Conservation (phyloP, 2,888 invertebrate genomes). For the Synanthedon myopaeformis region DNA sequence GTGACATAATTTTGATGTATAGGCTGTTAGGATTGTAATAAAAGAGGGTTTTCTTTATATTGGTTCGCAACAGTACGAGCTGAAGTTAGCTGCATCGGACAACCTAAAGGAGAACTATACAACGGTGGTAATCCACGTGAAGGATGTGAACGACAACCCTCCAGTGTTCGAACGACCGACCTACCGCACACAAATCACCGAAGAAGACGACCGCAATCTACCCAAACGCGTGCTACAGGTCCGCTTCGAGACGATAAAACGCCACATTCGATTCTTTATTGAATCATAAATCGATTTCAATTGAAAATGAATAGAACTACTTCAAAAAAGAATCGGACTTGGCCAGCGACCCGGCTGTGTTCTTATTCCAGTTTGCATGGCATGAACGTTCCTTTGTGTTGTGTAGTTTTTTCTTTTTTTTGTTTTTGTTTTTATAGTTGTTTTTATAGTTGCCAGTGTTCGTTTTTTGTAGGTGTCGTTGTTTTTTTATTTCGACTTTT, state of each 20-base stretch:
- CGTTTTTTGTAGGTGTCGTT: constrained; percentile 25
- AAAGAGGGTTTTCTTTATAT: constrained; percentile 8
- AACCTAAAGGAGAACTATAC: constrained; percentile 98
- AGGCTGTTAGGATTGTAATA: background rate
- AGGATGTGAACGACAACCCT: constrained; percentile 98
- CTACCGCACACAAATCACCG: constrained; percentile 95
- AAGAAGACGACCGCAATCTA: constrained; percentile 93
- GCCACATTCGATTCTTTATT: constrained; percentile 30
- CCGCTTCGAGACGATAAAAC: constrained; percentile 35
- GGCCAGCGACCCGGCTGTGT: constrained; percentile 18
- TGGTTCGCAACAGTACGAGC: constrained; percentile 80
- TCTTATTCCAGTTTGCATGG: constrained; percentile 46
- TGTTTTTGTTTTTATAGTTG: constrained; percentile 28
- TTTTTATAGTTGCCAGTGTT: constrained; percentile 43
- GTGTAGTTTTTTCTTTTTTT: constrained; percentile 13
- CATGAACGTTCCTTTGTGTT: constrained; percentile 51
- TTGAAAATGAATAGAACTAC: constrained; percentile 5
- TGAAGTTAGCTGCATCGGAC: constrained; percentile 93
- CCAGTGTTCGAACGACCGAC: constrained; percentile 96
- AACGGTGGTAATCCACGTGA: constrained; percentile 95
- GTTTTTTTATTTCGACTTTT: constrained; percentile 22
- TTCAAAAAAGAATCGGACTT: constrained; percentile 38
- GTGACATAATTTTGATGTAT: background rate
- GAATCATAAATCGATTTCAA: constrained; percentile 15
- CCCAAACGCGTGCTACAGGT: constrained; percentile 95